A percentile compares a stretch with the other conserved stretches of the same genome.
Evolutionary conservation across 2,888 invertebrate genomes (phyloP).

Genomic region (Eulithis prunata): DNA sequence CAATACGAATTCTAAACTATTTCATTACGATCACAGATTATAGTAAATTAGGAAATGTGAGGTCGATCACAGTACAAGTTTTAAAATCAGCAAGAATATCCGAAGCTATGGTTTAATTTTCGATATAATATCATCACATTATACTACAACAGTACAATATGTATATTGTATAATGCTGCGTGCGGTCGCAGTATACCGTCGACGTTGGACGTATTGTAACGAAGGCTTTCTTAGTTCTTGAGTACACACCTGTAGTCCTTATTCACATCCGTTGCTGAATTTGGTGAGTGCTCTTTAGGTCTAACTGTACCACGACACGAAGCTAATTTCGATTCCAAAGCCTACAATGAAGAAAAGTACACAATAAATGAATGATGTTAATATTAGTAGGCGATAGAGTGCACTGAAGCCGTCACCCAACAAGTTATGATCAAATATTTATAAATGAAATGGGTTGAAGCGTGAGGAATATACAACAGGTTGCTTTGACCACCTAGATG

Average conservation of each 20-base stretch:
- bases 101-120: constrained; percentile 54
- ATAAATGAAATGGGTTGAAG: constrained; percentile 29
- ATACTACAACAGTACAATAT: constrained; percentile 44
- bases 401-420: constrained; percentile 56
- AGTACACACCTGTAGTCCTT: constrained; percentile 85
- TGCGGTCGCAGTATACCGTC: constrained; percentile 36
- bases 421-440: constrained; percentile 24
- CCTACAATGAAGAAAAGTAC: constrained; percentile 85
- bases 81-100: constrained; percentile 58
- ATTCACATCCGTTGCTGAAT: constrained; percentile 78
- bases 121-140: constrained; percentile 58
- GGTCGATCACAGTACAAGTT: constrained; percentile 64
- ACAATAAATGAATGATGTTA: constrained; percentile 78
- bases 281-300: constrained; percentile 83
- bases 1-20: constrained; percentile 64
- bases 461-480: constrained; percentile 3
- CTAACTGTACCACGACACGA: constrained; percentile 85
- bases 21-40: constrained; percentile 79
- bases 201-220: constrained; percentile 37
- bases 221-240: constrained; percentile 68
- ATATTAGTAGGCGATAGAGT: constrained; percentile 74
- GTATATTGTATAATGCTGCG: constrained; percentile 47
- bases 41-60: constrained; percentile 76
- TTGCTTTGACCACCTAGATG: no score
- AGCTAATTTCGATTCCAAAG: constrained; percentile 88